Conservation (phyloP, 1,140 invertebrate genomes). For the Atta colombica region DNA sequence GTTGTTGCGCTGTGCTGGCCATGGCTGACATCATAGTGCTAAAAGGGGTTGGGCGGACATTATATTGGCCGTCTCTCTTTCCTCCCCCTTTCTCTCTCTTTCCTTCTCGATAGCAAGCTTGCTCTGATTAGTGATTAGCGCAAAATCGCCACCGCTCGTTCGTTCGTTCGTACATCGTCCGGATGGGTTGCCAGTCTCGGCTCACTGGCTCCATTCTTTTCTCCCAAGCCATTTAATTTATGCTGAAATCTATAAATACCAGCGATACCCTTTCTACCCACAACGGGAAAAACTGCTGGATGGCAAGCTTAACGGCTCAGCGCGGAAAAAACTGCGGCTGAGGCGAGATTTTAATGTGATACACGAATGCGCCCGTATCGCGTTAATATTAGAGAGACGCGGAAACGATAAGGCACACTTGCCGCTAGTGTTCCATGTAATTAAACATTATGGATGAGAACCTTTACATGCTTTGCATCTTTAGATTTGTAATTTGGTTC, state of each 20-base stretch:
- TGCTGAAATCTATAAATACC: constrained; percentile 78
- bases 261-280: constrained; percentile 53
- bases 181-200: constrained; percentile 76
- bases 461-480: background rate
- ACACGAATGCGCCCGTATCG: constrained; percentile 50
- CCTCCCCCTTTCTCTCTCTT: constrained; percentile 5
- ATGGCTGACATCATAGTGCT: constrained; percentile 75
- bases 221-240: constrained; percentile 77
- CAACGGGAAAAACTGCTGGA: constrained; percentile 62
- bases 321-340: constrained; percentile 66
- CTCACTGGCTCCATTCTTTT: constrained; percentile 77
- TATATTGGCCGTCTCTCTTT: constrained; percentile 61
- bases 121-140: constrained; percentile 78
- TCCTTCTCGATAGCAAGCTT: constrained; percentile 65
- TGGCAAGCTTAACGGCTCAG: constrained; percentile 43
- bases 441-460: constrained; percentile 11
- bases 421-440: constrained; percentile 15
- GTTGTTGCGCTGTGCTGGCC: constrained; percentile 66
- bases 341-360: constrained; percentile 67
- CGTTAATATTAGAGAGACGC: constrained; percentile 59
- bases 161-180: constrained; percentile 74
- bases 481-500: background rate
- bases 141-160: constrained; percentile 73
- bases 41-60: constrained; percentile 65
- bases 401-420: constrained; percentile 51